Conservation (phyloP, 2,797 vertebrate species). For the Gorsachius magnificus region DNA sequence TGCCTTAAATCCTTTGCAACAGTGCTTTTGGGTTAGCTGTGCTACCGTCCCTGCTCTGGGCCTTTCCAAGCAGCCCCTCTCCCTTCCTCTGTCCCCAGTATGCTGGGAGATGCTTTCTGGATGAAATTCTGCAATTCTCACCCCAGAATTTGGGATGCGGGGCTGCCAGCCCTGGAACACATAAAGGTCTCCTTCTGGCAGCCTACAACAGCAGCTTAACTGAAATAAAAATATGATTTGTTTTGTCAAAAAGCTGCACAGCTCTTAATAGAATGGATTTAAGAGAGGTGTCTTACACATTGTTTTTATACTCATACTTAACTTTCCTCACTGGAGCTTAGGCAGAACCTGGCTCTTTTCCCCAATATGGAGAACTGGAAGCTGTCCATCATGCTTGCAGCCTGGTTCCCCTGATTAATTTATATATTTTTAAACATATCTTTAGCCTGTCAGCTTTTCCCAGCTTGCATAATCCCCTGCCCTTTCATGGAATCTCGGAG, state of each 20-base stretch:
- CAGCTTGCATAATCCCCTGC: not conserved
- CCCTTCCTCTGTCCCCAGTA: not conserved
- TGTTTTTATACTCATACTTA: not conserved
- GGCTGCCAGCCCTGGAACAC: not conserved
- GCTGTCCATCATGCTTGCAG: not conserved
- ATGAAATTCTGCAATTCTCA: not conserved
- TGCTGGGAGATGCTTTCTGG: not conserved
- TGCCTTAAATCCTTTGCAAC: not conserved
- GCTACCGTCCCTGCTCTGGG: not conserved
- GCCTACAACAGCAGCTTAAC: not conserved
- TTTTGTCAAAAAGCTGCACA: not conserved
- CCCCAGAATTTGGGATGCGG: not conserved
- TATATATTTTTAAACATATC: not conserved
- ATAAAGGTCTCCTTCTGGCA: not conserved
- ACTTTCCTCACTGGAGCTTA: not conserved
- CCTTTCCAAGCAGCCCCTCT: not conserved
- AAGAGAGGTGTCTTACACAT: not conserved
- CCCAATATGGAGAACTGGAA: not conserved
- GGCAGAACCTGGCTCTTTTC: not conserved
- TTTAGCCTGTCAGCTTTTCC: not conserved
- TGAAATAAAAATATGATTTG: not conserved
- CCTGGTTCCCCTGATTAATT: not conserved
- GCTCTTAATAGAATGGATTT: not conserved
- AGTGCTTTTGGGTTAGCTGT: not conserved
- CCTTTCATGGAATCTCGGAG: not conserved